These are phyloP conservation scores for Muricea muricata DNA, from an alignment of 92 coral and sea anemone species.

Conservation along the genomic window DNA sequence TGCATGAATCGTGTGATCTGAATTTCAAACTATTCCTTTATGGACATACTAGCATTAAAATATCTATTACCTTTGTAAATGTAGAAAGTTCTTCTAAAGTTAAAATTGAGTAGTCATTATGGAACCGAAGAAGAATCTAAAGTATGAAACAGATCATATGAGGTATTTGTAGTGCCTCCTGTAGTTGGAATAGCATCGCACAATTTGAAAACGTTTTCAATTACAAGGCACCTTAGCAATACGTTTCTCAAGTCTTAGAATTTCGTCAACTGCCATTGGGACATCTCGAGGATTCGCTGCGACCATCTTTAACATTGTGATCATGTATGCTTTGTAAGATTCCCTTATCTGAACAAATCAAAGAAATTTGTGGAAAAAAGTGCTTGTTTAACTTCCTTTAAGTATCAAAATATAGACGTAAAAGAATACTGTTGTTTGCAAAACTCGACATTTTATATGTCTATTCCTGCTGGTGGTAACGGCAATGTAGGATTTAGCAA, in stretches of 20 bases:
- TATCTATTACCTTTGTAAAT: conserved; percentile 25
- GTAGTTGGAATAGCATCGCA: background rate
- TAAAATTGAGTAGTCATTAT: background rate
- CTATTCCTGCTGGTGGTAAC: no score
- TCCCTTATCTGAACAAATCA: conserved; percentile 5
- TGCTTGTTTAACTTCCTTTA: no score
- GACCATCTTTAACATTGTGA: background rate
- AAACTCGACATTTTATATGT: no score
- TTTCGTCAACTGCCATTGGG: background rate
- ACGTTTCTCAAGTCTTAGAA: conserved; percentile 14
- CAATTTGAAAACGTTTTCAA: background rate
- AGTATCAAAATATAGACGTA: no score
- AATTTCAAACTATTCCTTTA: no score
- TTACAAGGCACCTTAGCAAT: conserved; percentile 12
- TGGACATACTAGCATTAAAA: no score
- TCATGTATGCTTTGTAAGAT: conserved; percentile 1
- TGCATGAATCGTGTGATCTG: no score
- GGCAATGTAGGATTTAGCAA: background rate
- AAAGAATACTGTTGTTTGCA: no score
- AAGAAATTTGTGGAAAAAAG: no score
- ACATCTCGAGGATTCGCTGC: background rate
- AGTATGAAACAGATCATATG: background rate
- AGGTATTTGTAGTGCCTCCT: background rate
- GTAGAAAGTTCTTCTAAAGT: background rate
- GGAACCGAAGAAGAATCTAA: background rate